Evolutionary conservation across 2,888 invertebrate genomes (phyloP).

Genomic region (Archaeoteleia sp.): DNA sequence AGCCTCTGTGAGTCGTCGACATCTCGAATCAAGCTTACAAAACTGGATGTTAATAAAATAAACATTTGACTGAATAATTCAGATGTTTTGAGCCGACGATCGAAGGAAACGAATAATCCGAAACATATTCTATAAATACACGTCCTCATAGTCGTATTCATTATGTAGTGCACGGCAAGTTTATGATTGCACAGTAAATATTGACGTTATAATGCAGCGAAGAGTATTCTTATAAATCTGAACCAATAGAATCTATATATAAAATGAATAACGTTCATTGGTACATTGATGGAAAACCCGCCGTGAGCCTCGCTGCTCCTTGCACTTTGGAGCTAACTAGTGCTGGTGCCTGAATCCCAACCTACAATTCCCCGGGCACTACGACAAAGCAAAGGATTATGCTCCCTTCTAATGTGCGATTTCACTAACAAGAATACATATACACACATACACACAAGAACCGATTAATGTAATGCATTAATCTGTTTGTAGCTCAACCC

Average conservation of each 20-base stretch:
- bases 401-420: conserved; percentile 26
- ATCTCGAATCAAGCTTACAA: too few relatives aligned
- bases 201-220: too few relatives aligned
- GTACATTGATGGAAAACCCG: conserved; percentile 1
- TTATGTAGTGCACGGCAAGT: too few relatives aligned
- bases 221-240: too few relatives aligned
- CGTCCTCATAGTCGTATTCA: too few relatives aligned
- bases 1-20: too few relatives aligned
- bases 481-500: conserved; percentile 41
- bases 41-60: too few relatives aligned
- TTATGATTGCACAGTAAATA: too few relatives aligned
- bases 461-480: conserved; percentile 48
- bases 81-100: too few relatives aligned
- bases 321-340: conserved; percentile 20
- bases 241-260: neutral
- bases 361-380: conserved; percentile 34
- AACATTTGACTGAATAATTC: too few relatives aligned
- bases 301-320: conserved; percentile 1
- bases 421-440: conserved; percentile 20
- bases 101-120: too few relatives aligned
- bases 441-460: conserved; percentile 17
- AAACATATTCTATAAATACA: too few relatives aligned
- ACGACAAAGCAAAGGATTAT: conserved; percentile 45
- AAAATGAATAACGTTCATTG: conserved; percentile 13
- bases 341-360: conserved; percentile 29